Conservation (phyloP, 2,888 invertebrate genomes). For the Adela reaumurella region DNA sequence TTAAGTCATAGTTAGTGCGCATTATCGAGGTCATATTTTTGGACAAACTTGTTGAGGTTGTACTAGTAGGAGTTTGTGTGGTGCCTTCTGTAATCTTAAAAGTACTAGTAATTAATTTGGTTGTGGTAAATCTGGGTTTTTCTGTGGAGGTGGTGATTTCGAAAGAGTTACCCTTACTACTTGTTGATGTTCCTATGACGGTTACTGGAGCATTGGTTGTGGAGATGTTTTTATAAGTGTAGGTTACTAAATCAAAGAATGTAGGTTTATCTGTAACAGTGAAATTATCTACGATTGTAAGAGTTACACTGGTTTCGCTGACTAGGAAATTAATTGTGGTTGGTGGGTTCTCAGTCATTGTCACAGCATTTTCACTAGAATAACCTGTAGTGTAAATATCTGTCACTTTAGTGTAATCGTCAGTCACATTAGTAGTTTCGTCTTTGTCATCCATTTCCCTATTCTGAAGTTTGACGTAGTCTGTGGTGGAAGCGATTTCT, state of each 20-base stretch:
- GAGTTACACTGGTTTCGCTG: conserved; percentile 12
- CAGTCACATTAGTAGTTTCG: conserved; percentile 8
- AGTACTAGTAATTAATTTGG: too few relatives aligned
- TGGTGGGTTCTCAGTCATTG: conserved; percentile 9
- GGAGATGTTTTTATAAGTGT: background rate
- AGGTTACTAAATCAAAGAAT: conserved; percentile 2
- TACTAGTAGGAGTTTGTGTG: too few relatives aligned
- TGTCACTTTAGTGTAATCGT: conserved; percentile 8
- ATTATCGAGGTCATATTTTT: too few relatives aligned
- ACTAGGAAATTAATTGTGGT: conserved; percentile 10
- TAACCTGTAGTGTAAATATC: conserved; percentile 9
- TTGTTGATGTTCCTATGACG: too few relatives aligned
- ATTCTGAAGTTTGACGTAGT: background rate
- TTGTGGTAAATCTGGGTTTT: too few relatives aligned
- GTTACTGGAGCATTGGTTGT: background rate
- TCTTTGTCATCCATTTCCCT: conserved; percentile 3
- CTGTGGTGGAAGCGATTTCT: conserved; percentile 3
- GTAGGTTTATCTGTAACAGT: background rate
- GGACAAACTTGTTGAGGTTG: too few relatives aligned
- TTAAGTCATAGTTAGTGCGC: too few relatives aligned
- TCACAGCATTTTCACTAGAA: conserved; percentile 3
- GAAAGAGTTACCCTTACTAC: too few relatives aligned
- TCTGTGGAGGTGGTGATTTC: too few relatives aligned
- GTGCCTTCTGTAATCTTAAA: too few relatives aligned
- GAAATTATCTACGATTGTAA: conserved; percentile 4